Evolutionary conservation across 2,888 invertebrate species (phyloP).

Genomic region (Sesia bembeciformis): DNA sequence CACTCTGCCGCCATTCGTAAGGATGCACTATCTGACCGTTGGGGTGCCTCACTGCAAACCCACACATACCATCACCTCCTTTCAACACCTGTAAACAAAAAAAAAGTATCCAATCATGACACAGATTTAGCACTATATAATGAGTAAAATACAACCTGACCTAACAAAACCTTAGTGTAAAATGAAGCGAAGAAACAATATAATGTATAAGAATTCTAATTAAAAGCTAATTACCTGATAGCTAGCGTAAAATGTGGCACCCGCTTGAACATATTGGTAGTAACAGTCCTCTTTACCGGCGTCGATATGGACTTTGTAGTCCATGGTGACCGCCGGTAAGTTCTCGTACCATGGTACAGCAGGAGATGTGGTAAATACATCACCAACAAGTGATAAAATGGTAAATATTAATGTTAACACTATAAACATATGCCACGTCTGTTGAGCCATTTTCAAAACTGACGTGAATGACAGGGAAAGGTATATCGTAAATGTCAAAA

Average conservation of each 20-base stretch:
- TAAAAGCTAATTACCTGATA: constrained; percentile 83
- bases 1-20: constrained; percentile 91
- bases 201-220: not conserved
- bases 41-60: constrained; percentile 91
- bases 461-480: constrained; percentile 10
- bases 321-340: constrained; percentile 94
- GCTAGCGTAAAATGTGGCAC: constrained; percentile 94
- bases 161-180: not conserved
- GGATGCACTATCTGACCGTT: constrained; percentile 89
- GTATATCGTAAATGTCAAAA: too few species aligned
- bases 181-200: not conserved
- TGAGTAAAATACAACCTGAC: not conserved
- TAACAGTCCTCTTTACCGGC: constrained; percentile 96
- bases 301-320: constrained; percentile 95
- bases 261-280: constrained; percentile 93
- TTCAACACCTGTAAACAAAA: constrained; percentile 81
- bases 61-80: constrained; percentile 96
- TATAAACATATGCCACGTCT: constrained; percentile 70
- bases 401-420: constrained; percentile 61
- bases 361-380: constrained; percentile 68
- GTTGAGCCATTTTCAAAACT: constrained; percentile 50
- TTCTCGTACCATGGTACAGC: constrained; percentile 87
- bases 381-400: constrained; percentile 62
- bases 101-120: constrained; percentile 6
- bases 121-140: not conserved